Base-by-base conservation (phyloP, 2,888 invertebrate species). In the Leptinotarsa haldemani region DNA sequence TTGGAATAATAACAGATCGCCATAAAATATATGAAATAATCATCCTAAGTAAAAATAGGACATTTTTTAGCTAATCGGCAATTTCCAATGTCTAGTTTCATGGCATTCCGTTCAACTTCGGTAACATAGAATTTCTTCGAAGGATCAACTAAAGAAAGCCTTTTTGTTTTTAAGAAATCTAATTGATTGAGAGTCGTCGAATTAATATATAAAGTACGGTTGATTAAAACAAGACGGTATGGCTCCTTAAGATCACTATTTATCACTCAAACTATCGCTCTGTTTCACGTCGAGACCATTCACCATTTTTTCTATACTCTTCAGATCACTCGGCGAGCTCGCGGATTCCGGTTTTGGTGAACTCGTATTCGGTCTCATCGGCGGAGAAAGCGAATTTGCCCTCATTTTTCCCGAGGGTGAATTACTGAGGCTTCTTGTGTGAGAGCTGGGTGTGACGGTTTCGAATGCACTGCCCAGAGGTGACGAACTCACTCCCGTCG, bases 261-360 rank as follows among this genome's bases (percentile, higher is more conserved):
- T 84, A 74, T 87, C 86, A 77, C 76, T 78, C 56, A 77, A 78
- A 56, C 86, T 85, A 74, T 86, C 86, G 75, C 74, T 91, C 80
- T 93, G 91, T 87, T 95, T 95, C 80, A 96, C 95, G 87, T 97
- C 97, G 78, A 97, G 90, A 18, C 97, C 97, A 88, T 97, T 97
- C 81, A 98, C 97, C 97, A 97, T 97, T 87, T 97, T 96, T 89
- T 98, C 97, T 89, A 98, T 98, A 88, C 94, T 97, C 89, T 97
- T 97, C 81, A 98, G 91, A 88, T 97, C 97, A 77, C 93, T 94
- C 61, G 94, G 91, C 52, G 92, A 91, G 78, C 90, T 91, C 78
- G 91, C 92, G 69, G 85, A 85, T 77, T 84, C 87, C 70, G 87
- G 87, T 81, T 88, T 88, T 48, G 90, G 91, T 4, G 89, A 89